Evolutionary conservation across 2,113 vertebrate genomes (phyloP).

Genomic region (Hepsetus odoe): DNA sequence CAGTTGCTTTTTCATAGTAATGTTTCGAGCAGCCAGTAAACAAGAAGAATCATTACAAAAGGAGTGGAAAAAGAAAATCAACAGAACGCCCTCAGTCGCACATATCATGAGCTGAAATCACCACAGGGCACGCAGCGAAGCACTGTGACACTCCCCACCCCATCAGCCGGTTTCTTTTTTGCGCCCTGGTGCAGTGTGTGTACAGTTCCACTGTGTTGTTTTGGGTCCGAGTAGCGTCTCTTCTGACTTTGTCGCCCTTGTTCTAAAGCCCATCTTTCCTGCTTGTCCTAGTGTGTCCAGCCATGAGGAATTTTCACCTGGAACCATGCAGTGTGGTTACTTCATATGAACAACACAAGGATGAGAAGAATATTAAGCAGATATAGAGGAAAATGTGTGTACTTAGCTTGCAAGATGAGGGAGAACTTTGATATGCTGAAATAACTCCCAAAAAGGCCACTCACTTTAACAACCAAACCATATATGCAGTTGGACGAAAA

Average conservation of each 20-base stretch:
- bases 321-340: not conserved
- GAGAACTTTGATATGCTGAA: conserved; percentile 49
- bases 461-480: conserved; percentile 66
- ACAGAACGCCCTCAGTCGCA: conserved; percentile 17
- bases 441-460: conserved; percentile 50
- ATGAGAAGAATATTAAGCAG: not conserved
- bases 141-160: conserved; percentile 60
- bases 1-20: conserved; percentile 41
- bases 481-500: conserved; percentile 83
- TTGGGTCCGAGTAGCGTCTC: conserved; percentile 56
- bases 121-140: conserved; percentile 33
- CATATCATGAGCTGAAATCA: conserved; percentile 18
- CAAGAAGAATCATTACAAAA: not conserved
- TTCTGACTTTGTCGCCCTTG: conserved; percentile 43
- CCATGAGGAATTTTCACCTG: conserved; percentile 50
- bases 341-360: not conserved
- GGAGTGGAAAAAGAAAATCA: not conserved
- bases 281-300: conserved; percentile 37
- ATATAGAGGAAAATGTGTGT: conserved; percentile 18
- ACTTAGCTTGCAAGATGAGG: conserved; percentile 22
- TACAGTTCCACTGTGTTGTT: conserved; percentile 57
- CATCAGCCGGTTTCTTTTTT: conserved; percentile 57
- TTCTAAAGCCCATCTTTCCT: conserved; percentile 46
- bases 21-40: conserved; percentile 2
- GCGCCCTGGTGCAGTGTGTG: conserved; percentile 54